Percentiles rank a stretch among this genome's conserved stretches.
phyloP scores from a whole-genome alignment of 2,797 vertebrate species.

The Strix occidentalis region DNA sequence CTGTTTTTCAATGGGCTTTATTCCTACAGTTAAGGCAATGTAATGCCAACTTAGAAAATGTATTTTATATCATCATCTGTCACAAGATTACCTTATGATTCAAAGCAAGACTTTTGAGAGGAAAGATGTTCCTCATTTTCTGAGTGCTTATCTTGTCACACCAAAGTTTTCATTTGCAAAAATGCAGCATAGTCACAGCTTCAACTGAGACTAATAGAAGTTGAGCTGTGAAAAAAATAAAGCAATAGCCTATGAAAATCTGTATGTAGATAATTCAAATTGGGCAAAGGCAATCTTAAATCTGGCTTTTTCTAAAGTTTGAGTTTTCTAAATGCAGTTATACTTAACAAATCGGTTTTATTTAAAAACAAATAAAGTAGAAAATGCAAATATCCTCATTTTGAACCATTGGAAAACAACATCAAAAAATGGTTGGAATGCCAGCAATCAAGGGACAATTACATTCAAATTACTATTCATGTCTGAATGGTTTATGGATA shows the following conservation, averaged over 20 bases:
- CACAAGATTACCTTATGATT: conserved; percentile 27
- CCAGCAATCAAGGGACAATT: not conserved
- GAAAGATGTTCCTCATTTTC: conserved; percentile 26
- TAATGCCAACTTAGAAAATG: not conserved
- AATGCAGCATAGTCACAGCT: not conserved
- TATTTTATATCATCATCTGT: conserved; percentile 37
- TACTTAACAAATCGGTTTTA: not conserved
- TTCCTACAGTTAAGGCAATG: conserved; percentile 1
- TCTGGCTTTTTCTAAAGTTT: not conserved
- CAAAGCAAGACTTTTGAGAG: conserved; percentile 28
- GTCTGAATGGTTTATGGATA: not conserved
- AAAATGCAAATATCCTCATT: not conserved
- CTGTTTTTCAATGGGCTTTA: conserved; percentile 21
- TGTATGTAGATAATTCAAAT: not conserved
- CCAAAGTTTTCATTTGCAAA: conserved; percentile 23
- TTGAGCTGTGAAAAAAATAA: not conserved
- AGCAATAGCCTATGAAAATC: not conserved
- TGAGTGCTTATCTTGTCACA: conserved; percentile 11
- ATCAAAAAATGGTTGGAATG: not conserved
- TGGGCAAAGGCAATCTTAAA: not conserved
- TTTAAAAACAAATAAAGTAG: conserved; percentile 19
- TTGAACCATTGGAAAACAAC: not conserved
- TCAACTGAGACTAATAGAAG: not conserved
- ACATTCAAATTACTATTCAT: not conserved
- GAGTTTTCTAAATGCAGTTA: not conserved